Conservation (phyloP, 2,113 vertebrate species). For the Thamnophis sirtalis region DNA sequence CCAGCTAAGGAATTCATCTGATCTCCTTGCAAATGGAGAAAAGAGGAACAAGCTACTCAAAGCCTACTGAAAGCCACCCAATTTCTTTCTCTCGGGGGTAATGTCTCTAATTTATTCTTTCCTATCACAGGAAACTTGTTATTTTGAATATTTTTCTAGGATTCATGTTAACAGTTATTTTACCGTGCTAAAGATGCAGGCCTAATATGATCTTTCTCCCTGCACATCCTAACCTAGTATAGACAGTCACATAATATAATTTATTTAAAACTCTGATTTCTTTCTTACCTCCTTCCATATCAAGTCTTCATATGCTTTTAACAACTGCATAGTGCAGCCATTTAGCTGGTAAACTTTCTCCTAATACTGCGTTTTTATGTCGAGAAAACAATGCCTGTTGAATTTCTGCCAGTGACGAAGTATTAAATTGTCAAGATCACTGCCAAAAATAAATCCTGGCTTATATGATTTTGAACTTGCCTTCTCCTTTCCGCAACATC, state of each 20-base stretch:
- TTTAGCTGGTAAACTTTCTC: neutral
- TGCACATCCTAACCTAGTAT: neutral
- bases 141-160: neutral
- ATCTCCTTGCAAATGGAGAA: neutral
- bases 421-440: neutral
- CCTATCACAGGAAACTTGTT: neutral
- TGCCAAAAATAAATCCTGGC: neutral
- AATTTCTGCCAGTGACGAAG: neutral
- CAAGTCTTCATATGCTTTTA: neutral
- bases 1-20: neutral
- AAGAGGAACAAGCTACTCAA: neutral
- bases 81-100: neutral
- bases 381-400: neutral
- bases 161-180: neutral
- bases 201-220: neutral
- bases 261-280: neutral
- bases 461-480: neutral
- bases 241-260: neutral
- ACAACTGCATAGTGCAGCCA: neutral
- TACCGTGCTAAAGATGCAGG: neutral
- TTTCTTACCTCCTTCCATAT: neutral
- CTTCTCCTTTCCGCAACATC: neutral
- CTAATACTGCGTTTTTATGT: neutral
- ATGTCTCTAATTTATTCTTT: neutral
- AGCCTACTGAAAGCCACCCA: neutral